Base-by-base conservation (phyloP, 2,113 vertebrate species). In the Ia io region DNA sequence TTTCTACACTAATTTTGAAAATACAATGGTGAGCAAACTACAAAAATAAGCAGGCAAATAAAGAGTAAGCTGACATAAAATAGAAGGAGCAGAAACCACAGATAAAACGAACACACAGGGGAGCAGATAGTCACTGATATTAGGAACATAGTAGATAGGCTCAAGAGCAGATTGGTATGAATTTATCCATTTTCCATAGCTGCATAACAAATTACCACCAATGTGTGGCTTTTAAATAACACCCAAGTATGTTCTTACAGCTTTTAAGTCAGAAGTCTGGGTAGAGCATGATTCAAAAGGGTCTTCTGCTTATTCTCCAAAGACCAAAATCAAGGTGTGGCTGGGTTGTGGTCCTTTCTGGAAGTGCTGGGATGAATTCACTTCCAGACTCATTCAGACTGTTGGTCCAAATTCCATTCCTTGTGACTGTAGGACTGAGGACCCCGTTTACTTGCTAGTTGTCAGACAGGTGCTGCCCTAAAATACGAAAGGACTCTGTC, bases 381-480 rank as follows among this genome's bases (percentile, higher is more conserved):
- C 23, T 32, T 18, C 30, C 3, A 16, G 14, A 88, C 10, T 84
- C 16, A n/a, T 32, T 85, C 65, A 53, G 40, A 37, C 28, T 22
- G 9, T 2, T 73, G 35, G 17, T 37, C 35, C 53, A 49, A 51
- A 53, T 73, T 87, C 40, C 18, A 88, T 32, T 80, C 7, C 9
- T 71, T 23, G 35, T 1, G 20, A 22, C 9, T 51, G 23, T 4
- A 59, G 5, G 42, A 77, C 25, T 59, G 20, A 35, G 2, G 10
- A 71, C 4, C 17, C 23, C 28, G 2, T 44, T 73, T 79, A 14
- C 25, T 35, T 56, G 22, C 9, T 42, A 40, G 7, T 10, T 53
- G 0, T 76, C 13, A n/a, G 18, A 74, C 25, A 9, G 11, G 2
- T 53, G 10, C 11, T 69, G 5, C 0, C 2, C 9, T 3, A 47